A percentile compares a stretch with the other conserved stretches of the same genome.
phyloP scores from a whole-genome alignment of 2,113 vertebrate species.

The Steatornis caripensis region DNA sequence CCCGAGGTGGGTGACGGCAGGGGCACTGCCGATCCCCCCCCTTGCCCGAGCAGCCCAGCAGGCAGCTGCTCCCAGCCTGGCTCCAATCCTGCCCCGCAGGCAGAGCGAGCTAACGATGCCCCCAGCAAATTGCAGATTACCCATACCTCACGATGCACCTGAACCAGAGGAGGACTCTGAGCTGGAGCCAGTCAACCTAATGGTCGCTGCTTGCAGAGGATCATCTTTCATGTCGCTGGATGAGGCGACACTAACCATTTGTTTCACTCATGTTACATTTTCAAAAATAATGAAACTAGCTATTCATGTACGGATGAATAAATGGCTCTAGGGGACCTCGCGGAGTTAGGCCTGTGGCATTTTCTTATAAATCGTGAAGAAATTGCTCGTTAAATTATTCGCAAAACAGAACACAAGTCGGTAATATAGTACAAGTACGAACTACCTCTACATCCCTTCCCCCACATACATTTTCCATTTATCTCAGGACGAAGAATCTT shows the following conservation, averaged over 20 bases:
- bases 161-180: conserved; percentile 66
- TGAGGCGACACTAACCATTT: conserved; percentile 64
- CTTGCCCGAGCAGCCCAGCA: conserved; percentile 40
- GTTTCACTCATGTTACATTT: conserved; percentile 56
- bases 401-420: conserved; percentile 41
- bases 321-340: conserved; percentile 32
- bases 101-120: conserved; percentile 86
- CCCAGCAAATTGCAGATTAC: conserved; percentile 87
- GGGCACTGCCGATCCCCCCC: conserved; percentile 43
- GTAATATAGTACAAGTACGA: not conserved
- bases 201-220: conserved; percentile 76
- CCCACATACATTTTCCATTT: not conserved
- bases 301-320: conserved; percentile 16
- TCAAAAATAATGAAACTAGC: conserved; percentile 38
- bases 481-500: not conserved
- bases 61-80: conserved; percentile 84
- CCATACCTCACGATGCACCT: conserved; percentile 51
- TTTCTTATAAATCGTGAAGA: conserved; percentile 58
- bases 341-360: not conserved
- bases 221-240: conserved; percentile 77
- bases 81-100: conserved; percentile 86
- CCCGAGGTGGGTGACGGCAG: conserved; percentile 54
- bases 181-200: conserved; percentile 69
- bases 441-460: not conserved
- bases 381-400: conserved; percentile 64